Conservation (phyloP, 2,888 invertebrate genomes). For the Helleia helle region DNA sequence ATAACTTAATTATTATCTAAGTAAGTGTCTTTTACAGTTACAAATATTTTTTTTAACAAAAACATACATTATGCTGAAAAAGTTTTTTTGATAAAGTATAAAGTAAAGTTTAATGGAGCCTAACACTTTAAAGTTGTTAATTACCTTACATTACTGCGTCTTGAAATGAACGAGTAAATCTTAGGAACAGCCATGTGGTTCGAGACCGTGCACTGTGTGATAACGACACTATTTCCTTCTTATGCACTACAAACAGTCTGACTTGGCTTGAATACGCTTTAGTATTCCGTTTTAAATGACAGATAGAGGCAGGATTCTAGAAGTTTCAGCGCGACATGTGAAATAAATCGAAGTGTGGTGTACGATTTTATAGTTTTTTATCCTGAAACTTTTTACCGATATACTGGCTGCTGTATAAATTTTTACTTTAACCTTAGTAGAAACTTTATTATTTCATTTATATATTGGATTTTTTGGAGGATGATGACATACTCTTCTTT, state of each 20-base stretch:
- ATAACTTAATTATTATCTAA: no score
- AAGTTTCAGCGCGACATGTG: constrained; percentile 5
- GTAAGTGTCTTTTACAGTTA: no score
- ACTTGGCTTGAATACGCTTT: constrained; percentile 16
- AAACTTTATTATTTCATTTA: no score
- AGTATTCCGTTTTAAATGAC: constrained; percentile 20
- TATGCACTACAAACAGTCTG: constrained; percentile 24
- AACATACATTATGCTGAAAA: no score
- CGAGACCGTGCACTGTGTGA: constrained; percentile 16
- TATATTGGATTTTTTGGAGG: no score
- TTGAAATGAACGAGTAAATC: constrained; percentile 13
- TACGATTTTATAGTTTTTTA: background rate
- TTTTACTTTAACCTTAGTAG: no score
- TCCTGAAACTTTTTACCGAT: constrained; percentile 1
- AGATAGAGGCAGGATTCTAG: constrained; percentile 7
- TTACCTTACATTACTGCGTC: no score
- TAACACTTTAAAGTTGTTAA: no score
- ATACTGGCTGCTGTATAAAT: background rate
- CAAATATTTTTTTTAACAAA: no score
- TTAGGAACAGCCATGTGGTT: constrained; percentile 16
- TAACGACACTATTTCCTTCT: constrained; percentile 23
- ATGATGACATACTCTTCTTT: no score
- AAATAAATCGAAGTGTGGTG: constrained; percentile 5
- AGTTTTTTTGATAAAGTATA: no score
- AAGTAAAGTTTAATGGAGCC: no score